Conservation (phyloP, 2,113 vertebrate genomes). For the Xyliphius kryptos region DNA sequence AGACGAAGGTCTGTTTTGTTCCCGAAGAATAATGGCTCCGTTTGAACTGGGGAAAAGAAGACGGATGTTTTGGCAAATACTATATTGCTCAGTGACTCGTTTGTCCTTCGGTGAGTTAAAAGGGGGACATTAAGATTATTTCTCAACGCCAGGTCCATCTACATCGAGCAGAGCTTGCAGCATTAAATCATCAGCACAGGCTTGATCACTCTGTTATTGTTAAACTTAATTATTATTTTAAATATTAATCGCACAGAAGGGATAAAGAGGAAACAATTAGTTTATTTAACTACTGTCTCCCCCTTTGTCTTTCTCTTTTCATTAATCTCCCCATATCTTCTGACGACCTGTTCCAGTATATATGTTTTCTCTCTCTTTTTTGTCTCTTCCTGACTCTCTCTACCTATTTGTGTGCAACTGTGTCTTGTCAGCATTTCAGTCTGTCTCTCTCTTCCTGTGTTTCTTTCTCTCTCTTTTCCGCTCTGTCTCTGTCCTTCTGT, state of each 20-base stretch:
- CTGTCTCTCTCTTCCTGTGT: too few relatives aligned
- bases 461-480: too few relatives aligned
- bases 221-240: too few relatives aligned
- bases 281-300: conserved; percentile 27
- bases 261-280: not conserved
- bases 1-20: conserved; percentile 6
- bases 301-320: not conserved
- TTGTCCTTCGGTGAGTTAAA: not conserved
- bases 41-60: not conserved
- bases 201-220: not conserved
- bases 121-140: not conserved
- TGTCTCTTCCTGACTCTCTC: too few relatives aligned
- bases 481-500: too few relatives aligned
- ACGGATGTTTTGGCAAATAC: not conserved
- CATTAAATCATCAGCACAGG: not conserved
- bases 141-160: not conserved
- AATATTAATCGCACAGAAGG: not conserved
- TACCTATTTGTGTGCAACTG: too few relatives aligned
- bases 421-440: too few relatives aligned
- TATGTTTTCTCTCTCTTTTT: too few relatives aligned
- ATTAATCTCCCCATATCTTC: too few relatives aligned
- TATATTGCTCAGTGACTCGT: not conserved
- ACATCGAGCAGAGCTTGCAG: not conserved
- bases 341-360: too few relatives aligned
- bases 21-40: not conserved